These are phyloP conservation scores for Platysteira castanea DNA, from an alignment of 2,113 vertebrate genomes.

Conservation along the genomic window DNA sequence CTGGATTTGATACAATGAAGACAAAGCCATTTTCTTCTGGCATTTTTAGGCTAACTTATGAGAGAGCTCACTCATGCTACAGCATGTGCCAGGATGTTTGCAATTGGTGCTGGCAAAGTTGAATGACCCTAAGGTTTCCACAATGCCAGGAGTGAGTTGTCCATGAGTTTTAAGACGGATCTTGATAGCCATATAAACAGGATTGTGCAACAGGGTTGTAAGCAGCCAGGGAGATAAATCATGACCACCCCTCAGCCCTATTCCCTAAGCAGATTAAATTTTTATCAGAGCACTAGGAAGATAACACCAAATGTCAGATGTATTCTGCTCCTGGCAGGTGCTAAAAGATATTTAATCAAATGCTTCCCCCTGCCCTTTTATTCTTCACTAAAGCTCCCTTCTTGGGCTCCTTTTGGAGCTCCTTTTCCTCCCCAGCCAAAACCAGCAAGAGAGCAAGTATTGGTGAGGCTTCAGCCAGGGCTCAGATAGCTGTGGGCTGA, in stretches of 20 bases:
- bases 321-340: background rate
- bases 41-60: background rate
- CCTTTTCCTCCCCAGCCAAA: background rate
- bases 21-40: background rate
- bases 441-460: background rate
- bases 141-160: background rate
- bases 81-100: background rate
- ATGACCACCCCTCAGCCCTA: background rate
- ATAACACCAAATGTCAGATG: background rate
- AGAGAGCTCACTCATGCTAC: background rate
- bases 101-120: background rate
- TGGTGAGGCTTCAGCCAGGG: background rate
- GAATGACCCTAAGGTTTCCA: background rate
- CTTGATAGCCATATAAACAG: background rate
- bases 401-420: background rate
- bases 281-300: background rate
- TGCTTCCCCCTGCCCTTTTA: rapidly evolving
- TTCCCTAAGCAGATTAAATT: background rate
- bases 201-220: background rate
- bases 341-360: background rate
- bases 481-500: background rate
- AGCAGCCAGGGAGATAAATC: background rate
- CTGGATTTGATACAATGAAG: background rate
- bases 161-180: background rate
- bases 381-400: background rate